These are phyloP conservation scores for Petrocephalus zakoni DNA, from an alignment of 2,113 vertebrate genomes.

Conservation along the genomic window DNA sequence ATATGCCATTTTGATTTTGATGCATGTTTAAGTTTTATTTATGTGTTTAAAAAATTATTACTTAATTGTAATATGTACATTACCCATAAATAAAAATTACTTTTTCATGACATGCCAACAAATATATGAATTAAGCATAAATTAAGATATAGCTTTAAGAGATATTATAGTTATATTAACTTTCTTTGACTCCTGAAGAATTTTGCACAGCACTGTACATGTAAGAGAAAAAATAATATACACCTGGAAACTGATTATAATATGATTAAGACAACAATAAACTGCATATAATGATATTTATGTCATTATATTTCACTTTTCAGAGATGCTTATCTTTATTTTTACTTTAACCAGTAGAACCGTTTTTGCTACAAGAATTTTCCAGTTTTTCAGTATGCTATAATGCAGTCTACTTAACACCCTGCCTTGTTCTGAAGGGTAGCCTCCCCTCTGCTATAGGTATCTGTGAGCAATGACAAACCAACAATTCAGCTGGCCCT, in stretches of 20 bases:
- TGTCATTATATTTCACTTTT: not conserved
- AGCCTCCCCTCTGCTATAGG: not conserved
- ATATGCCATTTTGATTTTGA: too few relatives aligned
- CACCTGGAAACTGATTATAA: not conserved
- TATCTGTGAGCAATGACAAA: not conserved
- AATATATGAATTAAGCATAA: too few relatives aligned
- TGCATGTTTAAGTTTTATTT: too few relatives aligned
- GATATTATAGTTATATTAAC: not conserved
- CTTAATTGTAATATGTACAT: too few relatives aligned
- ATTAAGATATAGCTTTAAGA: too few relatives aligned
- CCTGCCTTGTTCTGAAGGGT: not conserved
- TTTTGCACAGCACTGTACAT: not conserved
- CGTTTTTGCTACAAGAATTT: not conserved
- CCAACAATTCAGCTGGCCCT: not conserved
- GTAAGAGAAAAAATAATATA: not conserved
- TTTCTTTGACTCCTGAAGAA: not conserved
- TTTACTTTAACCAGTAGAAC: not conserved
- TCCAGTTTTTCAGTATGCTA: not conserved
- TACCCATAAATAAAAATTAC: too few relatives aligned
- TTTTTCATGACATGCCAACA: too few relatives aligned
- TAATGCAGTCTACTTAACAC: not conserved
- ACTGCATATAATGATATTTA: not conserved
- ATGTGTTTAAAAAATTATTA: too few relatives aligned
- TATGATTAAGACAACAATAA: not conserved
- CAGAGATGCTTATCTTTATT: not conserved